Percentiles rank a stretch among this genome's conserved stretches.
Conservation (phyloP, 2,888 invertebrate species). For the Dendrolimus houi region DNA sequence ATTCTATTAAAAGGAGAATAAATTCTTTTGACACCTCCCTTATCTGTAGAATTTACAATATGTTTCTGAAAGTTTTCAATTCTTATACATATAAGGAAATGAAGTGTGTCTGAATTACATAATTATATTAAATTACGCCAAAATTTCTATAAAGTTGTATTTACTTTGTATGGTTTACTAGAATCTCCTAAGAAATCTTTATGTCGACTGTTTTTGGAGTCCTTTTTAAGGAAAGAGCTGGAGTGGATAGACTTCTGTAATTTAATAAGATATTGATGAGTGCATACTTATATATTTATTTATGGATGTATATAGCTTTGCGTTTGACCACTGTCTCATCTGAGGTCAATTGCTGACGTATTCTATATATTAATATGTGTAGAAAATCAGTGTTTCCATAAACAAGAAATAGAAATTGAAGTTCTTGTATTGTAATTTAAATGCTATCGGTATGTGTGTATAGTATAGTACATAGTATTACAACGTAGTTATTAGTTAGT, state of each 20-base stretch:
- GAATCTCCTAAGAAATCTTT: conserved; percentile 1
- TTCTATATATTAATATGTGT: no score
- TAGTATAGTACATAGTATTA: no score
- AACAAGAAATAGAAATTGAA: no score
- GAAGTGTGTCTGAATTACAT: not conserved
- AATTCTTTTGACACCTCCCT: conserved; percentile 24
- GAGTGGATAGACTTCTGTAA: conserved; percentile 2
- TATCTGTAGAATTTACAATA: conserved; percentile 14
- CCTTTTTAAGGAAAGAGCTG: conserved; percentile 9
- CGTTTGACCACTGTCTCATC: no score
- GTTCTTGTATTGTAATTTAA: no score
- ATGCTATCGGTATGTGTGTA: no score
- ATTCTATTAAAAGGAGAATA: conserved; percentile 28
- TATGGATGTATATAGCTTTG: no score
- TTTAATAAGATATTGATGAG: no score
- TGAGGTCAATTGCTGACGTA: no score
- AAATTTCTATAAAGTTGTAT: not conserved
- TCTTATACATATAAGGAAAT: not conserved
- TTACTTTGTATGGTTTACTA: conserved; percentile 7
- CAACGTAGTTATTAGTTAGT: no score
- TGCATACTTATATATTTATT: no score
- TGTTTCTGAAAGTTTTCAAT: conserved; percentile 19
- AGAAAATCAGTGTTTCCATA: no score
- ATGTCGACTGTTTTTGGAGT: not conserved
- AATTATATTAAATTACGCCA: not conserved